Evolutionary conservation across 2,113 vertebrate genomes (phyloP).

Genomic region (Ictalurus punctatus): DNA sequence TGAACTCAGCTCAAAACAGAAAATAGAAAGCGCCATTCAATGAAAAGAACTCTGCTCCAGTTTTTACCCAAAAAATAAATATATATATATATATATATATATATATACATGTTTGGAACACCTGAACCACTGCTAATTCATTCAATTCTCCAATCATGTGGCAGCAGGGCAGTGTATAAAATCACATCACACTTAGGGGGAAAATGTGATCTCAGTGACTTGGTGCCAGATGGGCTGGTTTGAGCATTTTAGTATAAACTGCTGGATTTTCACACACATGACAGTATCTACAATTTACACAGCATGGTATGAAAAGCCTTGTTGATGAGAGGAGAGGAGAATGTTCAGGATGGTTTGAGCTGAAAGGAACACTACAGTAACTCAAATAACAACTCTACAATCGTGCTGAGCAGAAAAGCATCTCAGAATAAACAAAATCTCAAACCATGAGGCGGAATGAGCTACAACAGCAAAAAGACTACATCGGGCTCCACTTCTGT

Average conservation of each 20-base stretch:
- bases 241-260: background rate
- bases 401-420: background rate
- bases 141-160: background rate
- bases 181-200: background rate
- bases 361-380: background rate
- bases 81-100: background rate
- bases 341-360: too few relatives aligned
- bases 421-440: background rate
- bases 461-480: background rate
- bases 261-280: background rate
- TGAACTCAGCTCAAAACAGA: background rate
- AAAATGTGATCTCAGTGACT: background rate
- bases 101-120: background rate
- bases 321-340: background rate
- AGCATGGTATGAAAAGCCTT: background rate
- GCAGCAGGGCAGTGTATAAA: background rate
- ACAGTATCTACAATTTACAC: background rate
- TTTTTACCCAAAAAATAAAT: background rate
- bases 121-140: background rate
- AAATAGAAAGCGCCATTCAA: background rate
- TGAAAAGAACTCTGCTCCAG: background rate
- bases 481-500: background rate
- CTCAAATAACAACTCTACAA: background rate
- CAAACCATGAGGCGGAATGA: background rate
- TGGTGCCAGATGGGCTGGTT: background rate